Conservation (phyloP, 2,113 vertebrate genomes). For the Choloepus hoffmanni region DNA sequence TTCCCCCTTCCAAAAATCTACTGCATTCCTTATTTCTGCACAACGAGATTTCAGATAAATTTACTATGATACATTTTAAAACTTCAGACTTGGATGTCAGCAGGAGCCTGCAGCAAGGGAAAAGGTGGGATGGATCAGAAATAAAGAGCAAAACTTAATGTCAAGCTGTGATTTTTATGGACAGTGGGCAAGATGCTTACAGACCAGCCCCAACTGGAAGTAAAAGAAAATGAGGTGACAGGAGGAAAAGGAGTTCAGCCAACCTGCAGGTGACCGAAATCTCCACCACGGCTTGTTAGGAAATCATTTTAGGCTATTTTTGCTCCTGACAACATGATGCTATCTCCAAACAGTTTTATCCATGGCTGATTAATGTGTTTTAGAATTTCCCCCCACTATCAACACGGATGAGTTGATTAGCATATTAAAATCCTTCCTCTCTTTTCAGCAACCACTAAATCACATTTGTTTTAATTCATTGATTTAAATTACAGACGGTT, state of each 20-base stretch:
- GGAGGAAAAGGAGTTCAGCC: fast-evolving
- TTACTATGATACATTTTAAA: not conserved
- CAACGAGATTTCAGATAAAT: too few relatives aligned
- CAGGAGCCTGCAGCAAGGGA: not conserved
- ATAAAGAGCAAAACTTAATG: slow-evolving; percentile 53
- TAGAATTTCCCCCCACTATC: not conserved
- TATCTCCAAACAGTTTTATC: not conserved
- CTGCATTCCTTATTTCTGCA: not conserved
- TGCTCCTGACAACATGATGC: not conserved
- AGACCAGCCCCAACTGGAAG: not conserved
- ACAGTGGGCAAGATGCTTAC: not conserved
- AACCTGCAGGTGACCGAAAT: fast-evolving
- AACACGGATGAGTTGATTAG: slow-evolving; percentile 56
- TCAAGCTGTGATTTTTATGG: slow-evolving; percentile 59
- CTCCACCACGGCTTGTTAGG: fast-evolving
- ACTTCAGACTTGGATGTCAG: not conserved
- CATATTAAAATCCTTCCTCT: slow-evolving; percentile 56
- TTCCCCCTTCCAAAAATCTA: fast-evolving
- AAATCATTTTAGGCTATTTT: fast-evolving
- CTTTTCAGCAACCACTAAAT: slow-evolving; percentile 66
- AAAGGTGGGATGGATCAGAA: not conserved
- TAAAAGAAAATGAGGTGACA: not conserved
- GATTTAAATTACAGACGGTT: slow-evolving; percentile 76
- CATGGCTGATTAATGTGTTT: slow-evolving; percentile 44
- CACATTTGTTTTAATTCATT: slow-evolving; percentile 75